These are phyloP conservation scores for Typhlichthys eigenmanni DNA, from an alignment of 2,797 vertebrate species.

Conservation along the genomic window DNA sequence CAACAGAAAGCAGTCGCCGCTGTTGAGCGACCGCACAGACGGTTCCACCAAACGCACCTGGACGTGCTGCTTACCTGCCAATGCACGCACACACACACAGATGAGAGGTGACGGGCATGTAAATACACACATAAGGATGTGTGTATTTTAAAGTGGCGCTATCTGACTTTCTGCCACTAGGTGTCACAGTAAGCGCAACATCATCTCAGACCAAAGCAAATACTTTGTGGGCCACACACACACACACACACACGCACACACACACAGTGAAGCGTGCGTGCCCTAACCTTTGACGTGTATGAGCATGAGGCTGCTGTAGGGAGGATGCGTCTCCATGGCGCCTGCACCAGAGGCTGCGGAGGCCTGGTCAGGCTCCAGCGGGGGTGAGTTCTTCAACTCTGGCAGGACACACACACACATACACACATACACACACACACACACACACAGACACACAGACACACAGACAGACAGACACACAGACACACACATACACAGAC, in stretches of 20 bases:
- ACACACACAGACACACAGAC: not conserved
- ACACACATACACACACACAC: not conserved
- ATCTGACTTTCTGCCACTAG: too few species aligned
- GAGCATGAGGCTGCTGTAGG: constrained; percentile 78
- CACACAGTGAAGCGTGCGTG: not conserved
- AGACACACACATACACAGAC: not conserved
- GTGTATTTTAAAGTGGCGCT: too few species aligned
- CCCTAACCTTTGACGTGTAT: constrained; percentile 80
- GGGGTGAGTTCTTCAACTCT: constrained; percentile 73
- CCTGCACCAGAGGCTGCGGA: constrained; percentile 42
- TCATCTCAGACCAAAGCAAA: too few species aligned
- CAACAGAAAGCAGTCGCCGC: constrained; percentile 83
- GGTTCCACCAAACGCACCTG: constrained; percentile 82
- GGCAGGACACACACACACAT: not conserved
- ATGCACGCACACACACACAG: constrained; percentile 3
- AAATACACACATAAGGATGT: not conserved
- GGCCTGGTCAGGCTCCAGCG: constrained; percentile 18
- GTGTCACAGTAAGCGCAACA: too few species aligned
- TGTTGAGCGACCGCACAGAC: constrained; percentile 69
- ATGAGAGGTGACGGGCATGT: not conserved
- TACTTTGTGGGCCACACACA: too few species aligned
- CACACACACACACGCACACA: too few species aligned
- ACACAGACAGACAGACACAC: not conserved
- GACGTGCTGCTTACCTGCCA: constrained; percentile 74
- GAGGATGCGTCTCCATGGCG: constrained; percentile 36